phyloP scores from a whole-genome alignment of 2,888 invertebrate genomes.

The Hydrotaea diabolus region DNA sequence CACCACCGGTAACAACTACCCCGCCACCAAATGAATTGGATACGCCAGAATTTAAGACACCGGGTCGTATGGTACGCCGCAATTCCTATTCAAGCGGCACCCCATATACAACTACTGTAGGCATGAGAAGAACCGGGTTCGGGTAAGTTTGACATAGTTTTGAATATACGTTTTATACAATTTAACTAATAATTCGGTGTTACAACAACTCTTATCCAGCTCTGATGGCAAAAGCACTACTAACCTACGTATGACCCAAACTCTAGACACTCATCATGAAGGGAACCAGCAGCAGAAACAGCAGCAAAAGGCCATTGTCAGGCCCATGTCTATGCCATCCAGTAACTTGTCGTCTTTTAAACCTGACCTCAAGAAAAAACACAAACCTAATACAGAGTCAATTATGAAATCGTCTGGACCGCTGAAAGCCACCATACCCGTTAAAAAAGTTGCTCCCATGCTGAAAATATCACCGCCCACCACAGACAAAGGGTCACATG shows the following conservation, averaged over 20 bases:
- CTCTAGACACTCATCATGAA: conserved; percentile 69
- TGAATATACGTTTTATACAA: conserved; percentile 7
- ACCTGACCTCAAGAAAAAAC: conserved; percentile 68
- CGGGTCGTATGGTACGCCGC: conserved; percentile 68
- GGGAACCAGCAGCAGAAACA: conserved; percentile 66
- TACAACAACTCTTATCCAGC: conserved; percentile 1
- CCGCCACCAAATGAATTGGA: conserved; percentile 28
- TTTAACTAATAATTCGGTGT: not conserved
- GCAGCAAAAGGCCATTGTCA: conserved; percentile 61
- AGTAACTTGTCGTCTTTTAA: conserved; percentile 68
- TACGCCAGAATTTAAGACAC: conserved; percentile 69
- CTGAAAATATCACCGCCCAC: conserved; percentile 68
- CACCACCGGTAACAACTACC: conserved; percentile 37
- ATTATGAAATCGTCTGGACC: conserved; percentile 71
- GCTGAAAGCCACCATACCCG: conserved; percentile 73
- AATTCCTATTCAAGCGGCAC: conserved; percentile 72
- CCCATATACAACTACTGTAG: conserved; percentile 60
- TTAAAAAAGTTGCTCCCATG: conserved; percentile 72
- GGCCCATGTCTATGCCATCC: conserved; percentile 63
- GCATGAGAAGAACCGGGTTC: conserved; percentile 29
- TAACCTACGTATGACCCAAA: conserved; percentile 35
- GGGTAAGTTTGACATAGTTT: conserved; percentile 45
- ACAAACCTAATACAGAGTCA: conserved; percentile 69
- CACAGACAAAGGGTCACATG: conserved; percentile 42
- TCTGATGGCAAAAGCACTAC: conserved; percentile 32